These are phyloP conservation scores for Crossaster papposus DNA, from an alignment of 53 echinoderm and acorn worm species.

Conservation along the genomic window DNA sequence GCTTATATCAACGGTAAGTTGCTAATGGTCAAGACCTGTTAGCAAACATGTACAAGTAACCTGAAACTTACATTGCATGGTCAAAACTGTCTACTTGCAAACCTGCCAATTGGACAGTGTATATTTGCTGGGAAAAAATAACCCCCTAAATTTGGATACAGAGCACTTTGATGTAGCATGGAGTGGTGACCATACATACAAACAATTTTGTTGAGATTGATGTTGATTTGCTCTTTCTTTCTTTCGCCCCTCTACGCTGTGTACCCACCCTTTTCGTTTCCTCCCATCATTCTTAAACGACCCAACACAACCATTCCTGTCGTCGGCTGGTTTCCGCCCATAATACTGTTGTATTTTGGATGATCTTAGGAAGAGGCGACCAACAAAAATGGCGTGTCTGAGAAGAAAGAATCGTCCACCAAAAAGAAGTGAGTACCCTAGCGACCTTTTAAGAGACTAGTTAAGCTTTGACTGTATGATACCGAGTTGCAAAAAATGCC, in stretches of 20 bases:
- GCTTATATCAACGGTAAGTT: conserved; percentile 58
- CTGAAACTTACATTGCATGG: conserved; percentile 31
- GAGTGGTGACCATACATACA: conserved; percentile 3
- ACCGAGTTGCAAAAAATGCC: not conserved
- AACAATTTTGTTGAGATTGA: conserved; percentile 32
- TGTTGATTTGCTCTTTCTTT: conserved; percentile 70
- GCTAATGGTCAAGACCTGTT: conserved; percentile 61
- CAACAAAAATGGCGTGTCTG: conserved; percentile 56
- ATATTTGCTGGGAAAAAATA: not conserved
- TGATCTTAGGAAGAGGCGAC: conserved; percentile 70
- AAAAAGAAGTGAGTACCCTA: conserved; percentile 49
- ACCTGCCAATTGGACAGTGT: not conserved
- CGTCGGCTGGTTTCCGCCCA: conserved; percentile 59
- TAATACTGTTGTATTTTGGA: conserved; percentile 92
- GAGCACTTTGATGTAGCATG: not conserved
- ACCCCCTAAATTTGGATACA: not conserved
- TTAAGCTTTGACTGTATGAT: conserved; percentile 58
- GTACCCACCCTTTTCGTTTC: conserved; percentile 46
- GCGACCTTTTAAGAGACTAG: not conserved
- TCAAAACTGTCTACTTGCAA: too few relatives aligned
- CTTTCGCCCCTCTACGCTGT: conserved; percentile 43
- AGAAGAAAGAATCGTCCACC: conserved; percentile 57
- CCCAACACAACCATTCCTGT: conserved; percentile 67
- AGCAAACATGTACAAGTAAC: conserved; percentile 52
- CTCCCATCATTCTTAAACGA: conserved; percentile 64